Conservation (phyloP, 2,888 invertebrate genomes). For the Diloba caeruleocephala region DNA sequence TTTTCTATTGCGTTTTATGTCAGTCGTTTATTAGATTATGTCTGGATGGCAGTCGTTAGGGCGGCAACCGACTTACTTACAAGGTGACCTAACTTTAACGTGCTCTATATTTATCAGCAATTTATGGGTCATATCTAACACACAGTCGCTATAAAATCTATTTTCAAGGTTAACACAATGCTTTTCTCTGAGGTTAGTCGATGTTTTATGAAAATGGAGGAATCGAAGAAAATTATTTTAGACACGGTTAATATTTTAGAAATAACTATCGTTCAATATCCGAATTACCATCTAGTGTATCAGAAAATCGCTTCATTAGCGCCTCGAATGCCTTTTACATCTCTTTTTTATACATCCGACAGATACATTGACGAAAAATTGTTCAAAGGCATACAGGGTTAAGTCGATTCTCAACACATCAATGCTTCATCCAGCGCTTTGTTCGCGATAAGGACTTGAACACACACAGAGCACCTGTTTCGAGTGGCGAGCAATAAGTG, state of each 20-base stretch:
- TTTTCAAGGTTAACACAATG: slow-evolving; percentile 28
- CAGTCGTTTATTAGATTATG: slow-evolving; percentile 42
- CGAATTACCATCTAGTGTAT: too few relatives aligned
- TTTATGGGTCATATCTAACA: slow-evolving; percentile 33
- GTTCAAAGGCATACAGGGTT: slow-evolving; percentile 50
- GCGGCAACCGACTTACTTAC: slow-evolving; percentile 22
- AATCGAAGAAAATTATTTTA: neutral
- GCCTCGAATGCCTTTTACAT: slow-evolving; percentile 6
- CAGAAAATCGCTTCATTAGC: neutral
- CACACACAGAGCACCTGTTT: slow-evolving; percentile 80
- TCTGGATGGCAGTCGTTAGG: slow-evolving; percentile 39
- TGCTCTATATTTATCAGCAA: slow-evolving; percentile 33
- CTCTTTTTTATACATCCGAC: slow-evolving; percentile 7
- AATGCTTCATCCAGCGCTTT: slow-evolving; percentile 75
- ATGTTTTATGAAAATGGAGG: slow-evolving; percentile 6
- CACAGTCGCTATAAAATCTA: slow-evolving; percentile 24
- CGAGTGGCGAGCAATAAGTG: slow-evolving; percentile 82
- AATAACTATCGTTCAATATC: too few relatives aligned
- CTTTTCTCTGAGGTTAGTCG: slow-evolving; percentile 10
- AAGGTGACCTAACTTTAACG: slow-evolving; percentile 45
- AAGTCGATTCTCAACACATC: slow-evolving; percentile 63
- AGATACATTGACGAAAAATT: slow-evolving; percentile 38
- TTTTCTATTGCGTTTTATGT: slow-evolving; percentile 45
- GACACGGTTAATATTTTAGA: too few relatives aligned
- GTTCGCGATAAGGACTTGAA: slow-evolving; percentile 76